A percentile compares a stretch with the other conserved stretches of the same genome.
Evolutionary conservation across 2,888 invertebrate genomes (phyloP).

Genomic region (Polydesmus complanatus): DNA sequence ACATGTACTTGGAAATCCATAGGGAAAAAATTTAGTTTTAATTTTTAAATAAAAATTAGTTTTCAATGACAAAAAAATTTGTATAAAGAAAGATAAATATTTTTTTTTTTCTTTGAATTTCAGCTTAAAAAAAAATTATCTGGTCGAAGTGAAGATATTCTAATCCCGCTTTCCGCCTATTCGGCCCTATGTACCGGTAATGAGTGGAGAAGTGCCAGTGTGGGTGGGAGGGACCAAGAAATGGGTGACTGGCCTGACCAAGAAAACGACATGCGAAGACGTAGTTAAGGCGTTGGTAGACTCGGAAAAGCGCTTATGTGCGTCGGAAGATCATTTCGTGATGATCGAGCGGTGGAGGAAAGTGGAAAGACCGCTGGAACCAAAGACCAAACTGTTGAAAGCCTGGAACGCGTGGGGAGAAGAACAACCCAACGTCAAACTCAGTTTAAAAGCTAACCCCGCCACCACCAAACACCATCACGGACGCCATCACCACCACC

Average conservation of each 20-base stretch:
- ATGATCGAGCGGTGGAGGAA: slow-evolving; percentile 64
- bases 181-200: too few relatives aligned
- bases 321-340: slow-evolving; percentile 41
- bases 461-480: slow-evolving; percentile 4
- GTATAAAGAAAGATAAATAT: too few relatives aligned
- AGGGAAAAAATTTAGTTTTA: too few relatives aligned
- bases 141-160: too few relatives aligned
- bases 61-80: too few relatives aligned
- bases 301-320: slow-evolving; percentile 31
- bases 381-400: slow-evolving; percentile 56
- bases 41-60: too few relatives aligned
- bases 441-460: slow-evolving; percentile 27
- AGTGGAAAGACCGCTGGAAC: slow-evolving; percentile 56
- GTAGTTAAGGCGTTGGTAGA: slow-evolving; percentile 54
- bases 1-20: too few relatives aligned
- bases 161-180: too few relatives aligned
- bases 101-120: too few relatives aligned
- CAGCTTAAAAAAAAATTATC: too few relatives aligned
- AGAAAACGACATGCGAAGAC: slow-evolving; percentile 63
- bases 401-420: slow-evolving; percentile 69
- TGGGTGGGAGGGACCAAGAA: slow-evolving; percentile 60
- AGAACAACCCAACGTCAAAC: slow-evolving; percentile 45
- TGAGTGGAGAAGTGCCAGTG: slow-evolving; percentile 49
- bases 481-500: not conserved
- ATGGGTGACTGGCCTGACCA: slow-evolving; percentile 63